Conservation (phyloP, 2,113 vertebrate genomes). For the Triplophysa dalaica region DNA sequence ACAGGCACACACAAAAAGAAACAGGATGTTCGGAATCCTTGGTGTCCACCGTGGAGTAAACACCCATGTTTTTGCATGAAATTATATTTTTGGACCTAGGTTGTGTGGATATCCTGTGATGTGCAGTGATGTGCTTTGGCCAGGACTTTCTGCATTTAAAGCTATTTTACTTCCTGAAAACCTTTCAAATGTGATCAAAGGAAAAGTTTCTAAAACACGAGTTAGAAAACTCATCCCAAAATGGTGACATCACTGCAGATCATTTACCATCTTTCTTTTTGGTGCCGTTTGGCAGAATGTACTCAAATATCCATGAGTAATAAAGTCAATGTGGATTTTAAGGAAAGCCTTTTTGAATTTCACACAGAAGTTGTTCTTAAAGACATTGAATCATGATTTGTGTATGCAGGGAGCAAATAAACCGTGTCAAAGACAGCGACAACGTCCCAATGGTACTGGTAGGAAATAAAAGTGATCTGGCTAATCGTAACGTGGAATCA, state of each 20-base stretch:
- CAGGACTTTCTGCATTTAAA: not conserved
- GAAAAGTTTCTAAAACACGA: not conserved
- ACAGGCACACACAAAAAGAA: not conserved
- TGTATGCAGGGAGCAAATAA: slow-evolving; percentile 80
- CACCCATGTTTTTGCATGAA: not conserved
- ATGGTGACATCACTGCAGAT: not conserved
- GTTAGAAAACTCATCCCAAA: not conserved
- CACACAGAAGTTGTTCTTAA: not conserved
- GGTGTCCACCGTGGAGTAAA: not conserved
- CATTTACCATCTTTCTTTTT: slow-evolving; percentile 18
- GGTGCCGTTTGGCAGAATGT: not conserved
- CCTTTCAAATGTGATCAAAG: not conserved
- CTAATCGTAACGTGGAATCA: slow-evolving; percentile 76
- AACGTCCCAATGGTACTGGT: slow-evolving; percentile 85
- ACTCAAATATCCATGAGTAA: not conserved
- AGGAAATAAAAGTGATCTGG: slow-evolving; percentile 83
- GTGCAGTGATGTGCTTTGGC: not conserved
- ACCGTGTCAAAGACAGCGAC: slow-evolving; percentile 85
- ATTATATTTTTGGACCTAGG: not conserved
- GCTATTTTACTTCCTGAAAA: not conserved
- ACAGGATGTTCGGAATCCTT: not conserved
- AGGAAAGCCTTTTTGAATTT: not conserved
- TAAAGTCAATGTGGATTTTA: not conserved
- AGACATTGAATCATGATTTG: not conserved
- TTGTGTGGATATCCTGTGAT: not conserved